A percentile compares a stretch with the other conserved stretches of the same genome.
Conservation (phyloP, 1,140 invertebrate species). For the Manduca sexta region DNA sequence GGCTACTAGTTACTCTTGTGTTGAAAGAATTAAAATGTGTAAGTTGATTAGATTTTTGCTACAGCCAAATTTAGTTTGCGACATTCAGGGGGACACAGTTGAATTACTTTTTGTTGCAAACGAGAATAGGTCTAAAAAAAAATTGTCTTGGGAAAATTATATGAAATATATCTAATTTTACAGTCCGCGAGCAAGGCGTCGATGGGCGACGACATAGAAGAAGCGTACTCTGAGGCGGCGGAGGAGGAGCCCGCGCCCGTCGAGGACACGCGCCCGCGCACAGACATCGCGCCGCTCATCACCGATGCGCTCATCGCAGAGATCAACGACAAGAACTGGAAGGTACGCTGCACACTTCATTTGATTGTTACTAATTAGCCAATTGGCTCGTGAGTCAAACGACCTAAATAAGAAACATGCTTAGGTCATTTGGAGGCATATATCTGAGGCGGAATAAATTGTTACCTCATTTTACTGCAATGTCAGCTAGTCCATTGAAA, state of each 20-base stretch:
- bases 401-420: no score
- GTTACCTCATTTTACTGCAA: no score
- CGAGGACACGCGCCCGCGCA: constrained; percentile 81
- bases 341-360: constrained; percentile 65
- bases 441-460: no score
- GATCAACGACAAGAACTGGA: constrained; percentile 96
- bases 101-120: no score
- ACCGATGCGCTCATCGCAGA: constrained; percentile 87
- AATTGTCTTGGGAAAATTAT: no score
- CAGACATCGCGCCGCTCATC: constrained; percentile 90
- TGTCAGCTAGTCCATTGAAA: neutral
- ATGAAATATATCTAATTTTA: constrained; percentile 2
- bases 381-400: neutral
- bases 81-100: no score
- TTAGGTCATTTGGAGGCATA: no score
- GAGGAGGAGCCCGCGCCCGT: constrained; percentile 68
- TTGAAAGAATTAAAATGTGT: no score
- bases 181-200: constrained; percentile 68
- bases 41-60: no score
- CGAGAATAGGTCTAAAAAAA: no score
- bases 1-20: no score
- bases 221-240: constrained; percentile 72
- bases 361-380: neutral
- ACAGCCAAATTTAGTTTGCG: no score
- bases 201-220: constrained; percentile 72